Conservation (phyloP, 2,113 vertebrate genomes). For the Perca schrenkii region DNA sequence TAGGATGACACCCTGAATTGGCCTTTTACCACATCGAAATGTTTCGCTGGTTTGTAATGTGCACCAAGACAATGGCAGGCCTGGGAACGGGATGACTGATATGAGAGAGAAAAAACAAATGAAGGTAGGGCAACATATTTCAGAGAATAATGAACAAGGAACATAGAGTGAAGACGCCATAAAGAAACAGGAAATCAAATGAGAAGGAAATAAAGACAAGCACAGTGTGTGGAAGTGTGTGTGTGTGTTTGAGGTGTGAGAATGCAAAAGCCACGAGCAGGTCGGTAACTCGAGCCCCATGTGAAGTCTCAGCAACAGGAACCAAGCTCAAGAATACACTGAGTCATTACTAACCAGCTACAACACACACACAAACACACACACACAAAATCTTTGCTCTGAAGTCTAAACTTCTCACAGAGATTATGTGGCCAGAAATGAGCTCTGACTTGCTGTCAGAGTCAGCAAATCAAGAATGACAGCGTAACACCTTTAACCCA, state of each 20-base stretch:
- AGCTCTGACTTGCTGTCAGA: conserved; percentile 38
- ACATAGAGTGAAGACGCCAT: neutral
- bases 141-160: conserved; percentile 25
- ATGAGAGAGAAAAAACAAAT: neutral
- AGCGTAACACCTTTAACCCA: neutral
- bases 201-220: neutral
- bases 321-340: conserved; percentile 58
- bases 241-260: conserved; percentile 55
- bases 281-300: conserved; percentile 75
- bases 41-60: conserved; percentile 58
- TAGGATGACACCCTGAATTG: conserved; percentile 56
- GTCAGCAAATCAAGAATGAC: conserved; percentile 31
- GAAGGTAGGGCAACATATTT: conserved; percentile 25
- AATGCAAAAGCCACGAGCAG: conserved; percentile 49
- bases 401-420: conserved; percentile 59
- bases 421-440: conserved; percentile 57
- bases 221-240: neutral
- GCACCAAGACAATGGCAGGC: conserved; percentile 44
- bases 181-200: conserved; percentile 3
- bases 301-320: conserved; percentile 73
- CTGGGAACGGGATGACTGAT: conserved; percentile 60
- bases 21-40: conserved; percentile 55
- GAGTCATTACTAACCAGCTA: conserved; percentile 57
- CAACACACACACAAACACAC: conserved; percentile 28
- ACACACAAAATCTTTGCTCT: neutral